Evolutionary conservation across 2,797 vertebrate genomes (phyloP).

Genomic region (Galagoides demidoff): DNA sequence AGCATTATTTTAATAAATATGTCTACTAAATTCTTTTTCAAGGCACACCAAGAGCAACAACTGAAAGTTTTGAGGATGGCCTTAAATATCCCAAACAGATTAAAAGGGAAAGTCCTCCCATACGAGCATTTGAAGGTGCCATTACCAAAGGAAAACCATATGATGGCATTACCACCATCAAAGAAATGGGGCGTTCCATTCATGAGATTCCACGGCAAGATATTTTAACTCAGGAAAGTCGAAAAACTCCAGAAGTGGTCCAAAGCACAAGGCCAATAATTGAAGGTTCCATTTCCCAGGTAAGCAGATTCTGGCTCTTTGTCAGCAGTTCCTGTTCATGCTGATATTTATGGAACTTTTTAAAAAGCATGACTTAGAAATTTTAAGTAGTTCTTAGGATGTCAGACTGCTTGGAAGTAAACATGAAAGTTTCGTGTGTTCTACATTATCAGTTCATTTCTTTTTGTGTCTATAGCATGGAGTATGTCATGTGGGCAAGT

Average conservation of each 20-base stretch:
- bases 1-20: constrained; percentile 18
- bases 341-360: neutral
- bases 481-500: neutral
- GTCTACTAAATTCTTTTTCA: constrained; percentile 56
- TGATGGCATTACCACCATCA: constrained; percentile 97
- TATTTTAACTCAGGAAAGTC: constrained; percentile 92
- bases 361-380: neutral
- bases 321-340: neutral
- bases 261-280: constrained; percentile 90
- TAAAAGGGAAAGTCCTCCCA: constrained; percentile 97
- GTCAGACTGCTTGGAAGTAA: neutral
- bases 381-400: neutral
- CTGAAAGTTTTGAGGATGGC: constrained; percentile 95
- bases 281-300: constrained; percentile 96
- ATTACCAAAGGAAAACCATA: constrained; percentile 98
- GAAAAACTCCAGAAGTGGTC: constrained; percentile 95
- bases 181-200: constrained; percentile 98
- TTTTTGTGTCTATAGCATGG: neutral
- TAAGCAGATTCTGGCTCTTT: constrained; percentile 71
- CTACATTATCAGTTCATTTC: neutral
- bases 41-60: constrained; percentile 96
- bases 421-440: neutral
- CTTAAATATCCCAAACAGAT: constrained; percentile 98
- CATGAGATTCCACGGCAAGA: constrained; percentile 98
- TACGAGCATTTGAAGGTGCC: constrained; percentile 95